Conservation (phyloP, 1,140 invertebrate species). For the Drosophila micromelanica region DNA sequence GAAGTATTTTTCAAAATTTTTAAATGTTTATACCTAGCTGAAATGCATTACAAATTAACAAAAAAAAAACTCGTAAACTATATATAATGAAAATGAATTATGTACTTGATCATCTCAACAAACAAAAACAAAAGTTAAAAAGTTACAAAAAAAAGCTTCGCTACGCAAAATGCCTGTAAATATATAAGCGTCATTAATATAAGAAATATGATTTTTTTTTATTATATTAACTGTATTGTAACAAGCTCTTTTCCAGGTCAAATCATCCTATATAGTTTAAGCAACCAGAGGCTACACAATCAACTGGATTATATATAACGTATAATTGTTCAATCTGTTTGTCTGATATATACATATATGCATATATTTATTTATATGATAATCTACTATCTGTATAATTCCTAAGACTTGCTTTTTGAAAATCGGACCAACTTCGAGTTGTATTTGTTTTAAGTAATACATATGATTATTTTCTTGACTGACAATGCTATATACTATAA, state of each 20-base stretch:
- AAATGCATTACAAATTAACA: slow-evolving; percentile 44
- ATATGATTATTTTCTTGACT: slow-evolving; percentile 17
- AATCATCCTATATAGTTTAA: slow-evolving; percentile 38
- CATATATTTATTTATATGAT: no score
- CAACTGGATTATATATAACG: not conserved
- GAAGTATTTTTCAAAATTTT: slow-evolving; percentile 78
- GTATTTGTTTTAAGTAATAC: not conserved
- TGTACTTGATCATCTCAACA: slow-evolving; percentile 53
- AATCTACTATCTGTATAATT: slow-evolving; percentile 6
- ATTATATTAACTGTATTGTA: slow-evolving; percentile 22
- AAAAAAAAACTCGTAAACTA: slow-evolving; percentile 19
- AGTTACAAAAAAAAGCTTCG: slow-evolving; percentile 46
- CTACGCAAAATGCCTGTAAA: slow-evolving; percentile 78
- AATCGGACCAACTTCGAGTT: slow-evolving; percentile 48
- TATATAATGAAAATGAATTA: slow-evolving; percentile 40
- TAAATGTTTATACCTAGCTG: slow-evolving; percentile 72
- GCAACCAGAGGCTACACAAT: slow-evolving; percentile 27
- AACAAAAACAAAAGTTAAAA: slow-evolving; percentile 11
- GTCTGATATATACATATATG: slow-evolving; percentile 19
- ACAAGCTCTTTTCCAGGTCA: slow-evolving; percentile 51
- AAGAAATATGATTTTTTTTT: slow-evolving; percentile 32
- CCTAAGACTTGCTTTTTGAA: slow-evolving; percentile 13
- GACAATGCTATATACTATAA: slow-evolving; percentile 4
- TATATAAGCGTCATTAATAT: slow-evolving; percentile 59
- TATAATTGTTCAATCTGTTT: slow-evolving; percentile 26